Conservation (phyloP, 2,113 vertebrate species). For the Murina feae region DNA sequence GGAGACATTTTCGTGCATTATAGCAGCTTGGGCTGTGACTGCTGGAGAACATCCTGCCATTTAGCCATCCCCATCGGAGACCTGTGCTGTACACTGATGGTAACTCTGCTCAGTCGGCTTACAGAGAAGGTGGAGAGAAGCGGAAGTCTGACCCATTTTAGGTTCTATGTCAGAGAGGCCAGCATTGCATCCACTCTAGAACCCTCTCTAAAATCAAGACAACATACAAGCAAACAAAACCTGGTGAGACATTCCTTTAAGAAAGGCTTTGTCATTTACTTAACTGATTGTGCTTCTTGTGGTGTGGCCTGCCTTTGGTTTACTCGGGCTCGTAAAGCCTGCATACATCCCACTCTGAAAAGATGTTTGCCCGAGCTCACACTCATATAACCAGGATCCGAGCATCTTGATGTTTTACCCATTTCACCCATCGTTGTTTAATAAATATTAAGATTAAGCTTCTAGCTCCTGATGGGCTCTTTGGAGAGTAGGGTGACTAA, state of each 20-base stretch:
- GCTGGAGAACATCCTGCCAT: fast-evolving
- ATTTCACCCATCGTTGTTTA: no score
- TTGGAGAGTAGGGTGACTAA: neutral
- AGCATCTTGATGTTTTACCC: neutral
- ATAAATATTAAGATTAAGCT: neutral
- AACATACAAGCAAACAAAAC: neutral
- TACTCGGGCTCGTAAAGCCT: no score
- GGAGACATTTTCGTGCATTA: no score
- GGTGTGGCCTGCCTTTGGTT: fast-evolving
- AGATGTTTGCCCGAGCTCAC: neutral
- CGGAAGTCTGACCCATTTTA: fast-evolving
- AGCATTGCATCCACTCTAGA: no score
- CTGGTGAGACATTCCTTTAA: neutral
- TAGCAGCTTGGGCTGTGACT: neutral
- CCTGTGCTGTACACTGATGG: fast-evolving
- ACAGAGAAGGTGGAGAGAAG: neutral
- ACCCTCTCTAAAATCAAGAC: neutral
- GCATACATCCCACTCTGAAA: fast-evolving
- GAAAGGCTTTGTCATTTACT: fast-evolving
- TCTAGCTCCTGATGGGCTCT: fast-evolving
- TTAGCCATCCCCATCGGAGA: fast-evolving
- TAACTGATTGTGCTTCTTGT: no score
- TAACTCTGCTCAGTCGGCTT: neutral
- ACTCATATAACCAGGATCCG: neutral
- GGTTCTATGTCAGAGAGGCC: no score